Evolutionary conservation across 1,140 invertebrate species (phyloP).

Genomic region (Armadillidium nasatum): DNA sequence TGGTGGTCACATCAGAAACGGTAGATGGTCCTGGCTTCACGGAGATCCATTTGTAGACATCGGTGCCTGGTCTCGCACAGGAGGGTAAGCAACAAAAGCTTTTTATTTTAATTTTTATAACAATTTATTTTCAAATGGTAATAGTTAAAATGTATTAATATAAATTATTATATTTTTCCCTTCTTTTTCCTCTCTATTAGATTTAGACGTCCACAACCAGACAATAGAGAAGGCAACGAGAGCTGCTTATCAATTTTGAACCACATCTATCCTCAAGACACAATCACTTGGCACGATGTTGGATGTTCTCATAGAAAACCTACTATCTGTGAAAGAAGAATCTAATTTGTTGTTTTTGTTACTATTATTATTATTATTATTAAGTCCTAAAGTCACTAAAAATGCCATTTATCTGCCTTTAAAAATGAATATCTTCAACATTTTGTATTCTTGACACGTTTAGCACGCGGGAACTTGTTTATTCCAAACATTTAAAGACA

Average conservation of each 20-base stretch:
- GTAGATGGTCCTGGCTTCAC: conserved; percentile 22
- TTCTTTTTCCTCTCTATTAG: conserved; percentile 42
- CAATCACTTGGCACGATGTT: conserved; percentile 80
- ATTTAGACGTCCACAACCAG: conserved; percentile 71
- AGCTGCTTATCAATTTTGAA: conserved; percentile 74
- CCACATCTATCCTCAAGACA: conserved; percentile 74
- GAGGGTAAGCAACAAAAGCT: conserved; percentile 25
- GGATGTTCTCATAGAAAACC: conserved; percentile 78
- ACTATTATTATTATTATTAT: too few species aligned
- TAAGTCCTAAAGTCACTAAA: too few species aligned
- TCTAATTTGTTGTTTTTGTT: too few species aligned
- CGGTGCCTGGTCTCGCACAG: conserved; percentile 32
- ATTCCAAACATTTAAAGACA: too few species aligned
- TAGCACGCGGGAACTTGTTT: too few species aligned
- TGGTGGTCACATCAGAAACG: not conserved
- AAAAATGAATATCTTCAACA: too few species aligned
- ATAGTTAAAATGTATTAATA: not conserved
- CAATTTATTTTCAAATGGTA: too few species aligned
- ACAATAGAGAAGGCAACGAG: conserved; percentile 75
- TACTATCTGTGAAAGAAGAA: conserved; percentile 63
- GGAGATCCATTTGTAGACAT: conserved; percentile 4
- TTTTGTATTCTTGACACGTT: too few species aligned
- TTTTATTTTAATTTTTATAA: too few species aligned
- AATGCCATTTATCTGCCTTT: too few species aligned
- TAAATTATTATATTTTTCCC: not conserved